Evolutionary conservation across 2,888 invertebrate species (phyloP).

Genomic region (Priocnemis perturbator): DNA sequence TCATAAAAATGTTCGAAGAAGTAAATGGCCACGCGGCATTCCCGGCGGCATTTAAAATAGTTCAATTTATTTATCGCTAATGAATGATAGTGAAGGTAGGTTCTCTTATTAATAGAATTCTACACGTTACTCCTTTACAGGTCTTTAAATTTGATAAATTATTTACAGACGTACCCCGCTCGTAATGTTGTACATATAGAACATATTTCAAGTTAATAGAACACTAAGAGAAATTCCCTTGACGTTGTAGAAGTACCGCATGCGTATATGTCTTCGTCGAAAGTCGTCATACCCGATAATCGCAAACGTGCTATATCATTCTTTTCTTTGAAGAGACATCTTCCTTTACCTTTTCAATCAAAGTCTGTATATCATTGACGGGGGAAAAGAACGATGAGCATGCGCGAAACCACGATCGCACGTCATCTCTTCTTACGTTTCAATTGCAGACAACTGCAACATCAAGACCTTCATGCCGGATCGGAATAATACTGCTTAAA

Average conservation of each 20-base stretch:
- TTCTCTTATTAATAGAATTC: slow-evolving; percentile 41
- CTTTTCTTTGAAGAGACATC: slow-evolving; percentile 5
- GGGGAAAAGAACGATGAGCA: no score
- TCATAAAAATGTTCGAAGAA: slow-evolving; percentile 61
- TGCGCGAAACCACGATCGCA: no score
- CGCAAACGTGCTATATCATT: slow-evolving; percentile 4
- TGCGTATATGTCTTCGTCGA: background rate
- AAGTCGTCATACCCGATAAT: slow-evolving; percentile 10
- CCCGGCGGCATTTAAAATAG: slow-evolving; percentile 29
- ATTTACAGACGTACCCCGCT: slow-evolving; percentile 52
- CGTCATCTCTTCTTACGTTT: no score
- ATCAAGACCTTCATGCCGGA: slow-evolving; percentile 43
- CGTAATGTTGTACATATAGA: slow-evolving; percentile 30
- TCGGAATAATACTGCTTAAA: slow-evolving; percentile 59
- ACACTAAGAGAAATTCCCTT: slow-evolving; percentile 37
- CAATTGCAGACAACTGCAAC: slow-evolving; percentile 35
- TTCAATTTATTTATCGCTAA: slow-evolving; percentile 36
- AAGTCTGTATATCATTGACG: background rate
- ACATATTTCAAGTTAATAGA: slow-evolving; percentile 32
- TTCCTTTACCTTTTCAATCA: background rate
- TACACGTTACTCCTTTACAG: slow-evolving; percentile 38
- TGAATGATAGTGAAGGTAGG: slow-evolving; percentile 40
- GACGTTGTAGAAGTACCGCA: slow-evolving; percentile 39
- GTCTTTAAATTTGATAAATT: slow-evolving; percentile 42
- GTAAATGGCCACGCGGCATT: slow-evolving; percentile 33